phyloP scores from a whole-genome alignment of 2,888 invertebrate genomes.

The Gryllus longicercus region DNA sequence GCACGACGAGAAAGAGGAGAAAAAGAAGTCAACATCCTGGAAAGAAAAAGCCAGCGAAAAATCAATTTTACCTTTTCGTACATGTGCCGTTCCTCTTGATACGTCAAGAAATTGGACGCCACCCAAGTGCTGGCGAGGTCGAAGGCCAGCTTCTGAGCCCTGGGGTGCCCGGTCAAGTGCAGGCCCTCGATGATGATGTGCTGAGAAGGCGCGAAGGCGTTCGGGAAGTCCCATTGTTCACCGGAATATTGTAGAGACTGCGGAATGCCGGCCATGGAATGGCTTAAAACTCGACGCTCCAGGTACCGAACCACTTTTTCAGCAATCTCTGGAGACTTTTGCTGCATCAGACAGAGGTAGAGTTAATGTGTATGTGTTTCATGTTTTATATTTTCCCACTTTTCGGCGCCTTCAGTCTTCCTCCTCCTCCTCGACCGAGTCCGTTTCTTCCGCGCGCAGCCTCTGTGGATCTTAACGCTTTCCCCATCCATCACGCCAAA shows the following conservation, averaged over 20 bases:
- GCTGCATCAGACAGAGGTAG: too few relatives aligned
- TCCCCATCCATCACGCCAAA: too few relatives aligned
- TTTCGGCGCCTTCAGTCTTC: too few relatives aligned
- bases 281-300: slow-evolving; percentile 46
- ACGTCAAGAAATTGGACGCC: slow-evolving; percentile 62
- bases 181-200: slow-evolving; percentile 69
- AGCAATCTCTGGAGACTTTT: too few relatives aligned
- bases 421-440: too few relatives aligned
- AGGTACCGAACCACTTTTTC: slow-evolving; percentile 56
- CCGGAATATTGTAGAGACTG: slow-evolving; percentile 62
- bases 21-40: too few relatives aligned
- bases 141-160: slow-evolving; percentile 57
- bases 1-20: too few relatives aligned
- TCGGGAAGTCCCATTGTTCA: slow-evolving; percentile 79
- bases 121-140: slow-evolving; percentile 68
- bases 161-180: slow-evolving; percentile 54
- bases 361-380: too few relatives aligned
- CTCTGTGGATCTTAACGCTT: too few relatives aligned
- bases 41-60: too few relatives aligned
- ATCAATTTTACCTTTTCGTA: slow-evolving; percentile 63
- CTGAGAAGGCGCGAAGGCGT: slow-evolving; percentile 82
- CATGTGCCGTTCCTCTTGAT: slow-evolving; percentile 58
- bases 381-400: too few relatives aligned
- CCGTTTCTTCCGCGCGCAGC: too few relatives aligned
- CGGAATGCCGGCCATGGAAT: slow-evolving; percentile 66